Conservation (phyloP, 2,113 vertebrate genomes). For the Turnix velox region DNA sequence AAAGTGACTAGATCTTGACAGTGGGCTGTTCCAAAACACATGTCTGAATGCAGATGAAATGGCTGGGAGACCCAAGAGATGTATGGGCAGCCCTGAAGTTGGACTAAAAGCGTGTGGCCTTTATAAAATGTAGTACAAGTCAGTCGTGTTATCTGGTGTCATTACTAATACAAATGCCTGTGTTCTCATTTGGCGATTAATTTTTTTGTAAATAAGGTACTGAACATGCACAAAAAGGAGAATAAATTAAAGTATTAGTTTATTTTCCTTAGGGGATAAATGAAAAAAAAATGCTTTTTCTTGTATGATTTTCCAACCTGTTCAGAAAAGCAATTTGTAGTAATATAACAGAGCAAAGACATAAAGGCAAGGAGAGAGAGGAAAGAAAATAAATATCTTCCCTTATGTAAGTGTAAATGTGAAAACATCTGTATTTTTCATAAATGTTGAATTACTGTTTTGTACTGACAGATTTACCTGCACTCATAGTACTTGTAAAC, state of each 20-base stretch:
- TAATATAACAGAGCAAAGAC: not conserved
- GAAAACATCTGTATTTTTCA: not conserved
- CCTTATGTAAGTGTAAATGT: not conserved
- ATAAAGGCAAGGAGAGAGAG: not conserved
- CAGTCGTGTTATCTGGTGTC: not conserved
- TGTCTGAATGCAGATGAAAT: not conserved
- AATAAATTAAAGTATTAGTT: slow-evolving; percentile 14
- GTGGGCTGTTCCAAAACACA: not conserved
- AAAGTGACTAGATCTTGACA: not conserved
- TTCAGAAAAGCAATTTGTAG: not conserved
- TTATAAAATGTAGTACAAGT: not conserved
- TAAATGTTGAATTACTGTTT: not conserved
- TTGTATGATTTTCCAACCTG: not conserved
- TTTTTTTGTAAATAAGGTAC: not conserved
- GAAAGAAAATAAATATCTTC: not conserved
- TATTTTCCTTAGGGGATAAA: slow-evolving; percentile 48
- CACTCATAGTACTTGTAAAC: not conserved
- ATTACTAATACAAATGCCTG: not conserved
- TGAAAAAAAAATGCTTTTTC: not conserved
- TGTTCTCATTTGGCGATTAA: not conserved
- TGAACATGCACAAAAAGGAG: not conserved
- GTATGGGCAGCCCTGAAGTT: not conserved
- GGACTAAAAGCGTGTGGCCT: not conserved
- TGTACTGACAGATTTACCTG: not conserved
- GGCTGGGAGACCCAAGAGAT: not conserved